Evolutionary conservation across 2,113 vertebrate genomes (phyloP).

Genomic region (Taurulus bubalis): DNA sequence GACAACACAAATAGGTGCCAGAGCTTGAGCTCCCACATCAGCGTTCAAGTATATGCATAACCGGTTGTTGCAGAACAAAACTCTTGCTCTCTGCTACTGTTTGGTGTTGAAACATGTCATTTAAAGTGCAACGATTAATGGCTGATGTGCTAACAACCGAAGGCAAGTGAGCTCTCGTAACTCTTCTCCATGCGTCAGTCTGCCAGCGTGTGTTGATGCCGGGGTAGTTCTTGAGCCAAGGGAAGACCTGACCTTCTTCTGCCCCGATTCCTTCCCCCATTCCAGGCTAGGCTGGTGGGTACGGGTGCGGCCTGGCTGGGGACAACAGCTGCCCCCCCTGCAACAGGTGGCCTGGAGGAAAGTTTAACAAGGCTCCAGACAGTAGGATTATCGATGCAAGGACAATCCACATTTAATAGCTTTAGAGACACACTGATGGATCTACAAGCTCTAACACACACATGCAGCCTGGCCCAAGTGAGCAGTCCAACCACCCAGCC

Average conservation of each 20-base stretch:
- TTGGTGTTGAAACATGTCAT: slow-evolving; percentile 20
- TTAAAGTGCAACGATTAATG: slow-evolving; percentile 24
- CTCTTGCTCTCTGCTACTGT: background rate
- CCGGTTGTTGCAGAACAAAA: slow-evolving; percentile 17
- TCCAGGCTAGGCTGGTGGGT: slow-evolving; percentile 40
- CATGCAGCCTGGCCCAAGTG: slow-evolving; percentile 43
- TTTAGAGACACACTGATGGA: slow-evolving; percentile 59
- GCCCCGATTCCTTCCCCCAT: slow-evolving; percentile 22
- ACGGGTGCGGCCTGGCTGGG: slow-evolving; percentile 40
- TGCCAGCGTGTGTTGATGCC: slow-evolving; percentile 51
- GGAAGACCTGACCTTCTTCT: slow-evolving; percentile 16
- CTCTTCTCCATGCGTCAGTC: slow-evolving; percentile 42
- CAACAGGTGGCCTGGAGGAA: slow-evolving; percentile 79
- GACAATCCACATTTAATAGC: slow-evolving; percentile 68
- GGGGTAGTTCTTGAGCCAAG: slow-evolving; percentile 32
- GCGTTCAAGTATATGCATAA: background rate
- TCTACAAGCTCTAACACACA: slow-evolving; percentile 40
- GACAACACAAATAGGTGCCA: background rate
- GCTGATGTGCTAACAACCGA: slow-evolving; percentile 35
- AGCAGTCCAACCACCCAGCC: slow-evolving; percentile 39
- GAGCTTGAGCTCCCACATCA: background rate
- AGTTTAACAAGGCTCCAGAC: slow-evolving; percentile 77
- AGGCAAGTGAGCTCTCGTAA: slow-evolving; percentile 38
- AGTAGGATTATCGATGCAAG: slow-evolving; percentile 67
- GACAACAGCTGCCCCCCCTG: slow-evolving; percentile 72